Base-by-base conservation (phyloP, 2,113 vertebrate genomes). In the Dendropsophus ebraccatus region DNA sequence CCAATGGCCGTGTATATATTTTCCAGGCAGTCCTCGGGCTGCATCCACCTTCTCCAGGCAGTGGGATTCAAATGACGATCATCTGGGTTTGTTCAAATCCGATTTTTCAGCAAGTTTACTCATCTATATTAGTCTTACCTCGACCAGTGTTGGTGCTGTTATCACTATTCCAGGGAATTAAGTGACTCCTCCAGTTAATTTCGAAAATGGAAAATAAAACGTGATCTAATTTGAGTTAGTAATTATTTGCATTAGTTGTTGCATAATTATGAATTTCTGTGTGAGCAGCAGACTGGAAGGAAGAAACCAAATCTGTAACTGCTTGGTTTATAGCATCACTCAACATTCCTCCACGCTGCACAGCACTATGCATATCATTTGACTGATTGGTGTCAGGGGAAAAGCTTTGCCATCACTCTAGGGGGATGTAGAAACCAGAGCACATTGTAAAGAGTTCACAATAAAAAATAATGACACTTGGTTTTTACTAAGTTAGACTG, bases 311-410 rank as follows among this genome's bases (percentile, higher is more conserved):
- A 89, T 90, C 76, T 87, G 88, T 91, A 89, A 89, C 60, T 90
- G 82, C 35, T 62, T 90, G 60, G 84, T 89, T 85, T 87, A 88
- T 88, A 91, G 58, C 50, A 19, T 80, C 84, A 87, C 89, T 87
- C 74, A 89, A 88, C 88, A 76, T 81, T 87, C 81, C 88, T 88
- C n/a, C 82, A 80, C 84, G 88, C 60, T 86, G 85, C 74, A 88
- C 89, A 92, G 84, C 87, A 87, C 83, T 85, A 89, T 91, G 90
- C 91, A 92, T 92, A 92, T 91, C 88, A 80, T 90, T 89, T 88
- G 82, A 85, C 83, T 85, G 58, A 87, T 88, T 87, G 87, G 41
- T 89, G 82, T 88, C 90, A 78, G 83, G 91, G 73, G 89, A 89
- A 86, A 89, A 86, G 88, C 84, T 88, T 62, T 88, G 89, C 62